A percentile compares a stretch with the other conserved stretches of the same genome.
phyloP scores from a whole-genome alignment of 1,140 invertebrate species.

The Lepidostoma basale region DNA sequence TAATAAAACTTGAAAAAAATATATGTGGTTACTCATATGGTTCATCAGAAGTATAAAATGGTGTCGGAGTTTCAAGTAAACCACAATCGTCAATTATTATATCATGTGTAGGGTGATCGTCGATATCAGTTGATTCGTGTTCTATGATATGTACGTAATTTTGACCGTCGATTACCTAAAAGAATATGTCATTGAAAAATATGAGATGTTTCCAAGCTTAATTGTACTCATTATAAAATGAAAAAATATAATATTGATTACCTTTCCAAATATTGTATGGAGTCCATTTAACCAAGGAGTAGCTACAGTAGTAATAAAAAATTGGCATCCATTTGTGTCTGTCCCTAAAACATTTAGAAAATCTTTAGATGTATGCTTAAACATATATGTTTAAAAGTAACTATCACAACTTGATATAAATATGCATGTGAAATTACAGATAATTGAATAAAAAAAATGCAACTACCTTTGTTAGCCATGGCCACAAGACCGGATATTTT shows the following conservation, averaged over 20 bases:
- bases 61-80: slow-evolving; percentile 61
- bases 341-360: too few species aligned
- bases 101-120: slow-evolving; percentile 71
- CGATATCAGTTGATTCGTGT: slow-evolving; percentile 74
- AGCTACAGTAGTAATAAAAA: slow-evolving; percentile 90
- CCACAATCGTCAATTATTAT: slow-evolving; percentile 74
- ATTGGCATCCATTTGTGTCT: slow-evolving; percentile 91
- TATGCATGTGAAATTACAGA: too few species aligned
- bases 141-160: slow-evolving; percentile 86
- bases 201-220: neutral
- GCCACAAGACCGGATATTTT: slow-evolving; percentile 87
- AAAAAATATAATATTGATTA: slow-evolving; percentile 48
- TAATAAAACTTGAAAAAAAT: neutral
- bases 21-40: slow-evolving; percentile 68
- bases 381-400: too few species aligned
- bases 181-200: neutral
- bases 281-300: slow-evolving; percentile 92
- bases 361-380: too few species aligned
- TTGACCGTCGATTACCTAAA: slow-evolving; percentile 78
- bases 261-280: slow-evolving; percentile 95
- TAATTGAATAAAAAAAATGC: too few species aligned
- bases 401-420: too few species aligned
- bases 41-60: slow-evolving; percentile 72
- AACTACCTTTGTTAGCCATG: slow-evolving; percentile 91
- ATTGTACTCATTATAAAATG: neutral